Evolutionary conservation across 2,797 vertebrate species (phyloP), one percentile per base, ranked within the genome.

Genomic region (Aeoliscus strigatus): DNA sequence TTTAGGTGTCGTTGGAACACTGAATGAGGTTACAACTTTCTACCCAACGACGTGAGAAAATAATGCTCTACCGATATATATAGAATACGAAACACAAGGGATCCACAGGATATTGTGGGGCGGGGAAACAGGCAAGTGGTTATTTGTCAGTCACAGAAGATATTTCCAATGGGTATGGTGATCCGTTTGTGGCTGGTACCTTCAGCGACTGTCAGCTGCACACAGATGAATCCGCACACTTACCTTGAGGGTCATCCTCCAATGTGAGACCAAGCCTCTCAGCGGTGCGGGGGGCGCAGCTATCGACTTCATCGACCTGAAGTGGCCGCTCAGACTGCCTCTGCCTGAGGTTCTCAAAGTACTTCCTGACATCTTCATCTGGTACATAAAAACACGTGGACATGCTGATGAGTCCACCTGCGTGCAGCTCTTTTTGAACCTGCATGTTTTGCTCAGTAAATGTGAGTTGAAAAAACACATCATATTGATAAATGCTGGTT

Each of bases 251-350:
- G 45, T 94, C 87, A 0, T 97, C 94, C 0, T 69, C 73, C 15
- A 85, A 81, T 8, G 95, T 97, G 77, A 95, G 86, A 14, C 90
- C 88, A 0, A 39, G 12, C 46, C 68, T 56, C 8, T 92, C 91
- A 0, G 36, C 43, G 0, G 86, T 87, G 45, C 68, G 88, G 0
- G 89, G 85, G 14, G 80, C 34, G 2, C 92, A 94, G 87, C 95
- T 98, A 83, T 93, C 93, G 0, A 99, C 91, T 3, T 86, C 88
- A 0, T 80, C 81, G 14, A 92, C 94, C 51, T 98, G 95, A 9
- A 98, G n/a, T 0, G 94, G 95, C n/a, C 86, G 84, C 25, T 89
- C 77, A 1, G 72, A 64, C 11, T 78, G 65, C 57, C 55, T 71
- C 66, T 86, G 81, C 67, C 86, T 61, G 36, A 15, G 33, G 6